Evolutionary conservation across 2,113 vertebrate genomes (phyloP).

Genomic region (Nothobranchius furzeri): DNA sequence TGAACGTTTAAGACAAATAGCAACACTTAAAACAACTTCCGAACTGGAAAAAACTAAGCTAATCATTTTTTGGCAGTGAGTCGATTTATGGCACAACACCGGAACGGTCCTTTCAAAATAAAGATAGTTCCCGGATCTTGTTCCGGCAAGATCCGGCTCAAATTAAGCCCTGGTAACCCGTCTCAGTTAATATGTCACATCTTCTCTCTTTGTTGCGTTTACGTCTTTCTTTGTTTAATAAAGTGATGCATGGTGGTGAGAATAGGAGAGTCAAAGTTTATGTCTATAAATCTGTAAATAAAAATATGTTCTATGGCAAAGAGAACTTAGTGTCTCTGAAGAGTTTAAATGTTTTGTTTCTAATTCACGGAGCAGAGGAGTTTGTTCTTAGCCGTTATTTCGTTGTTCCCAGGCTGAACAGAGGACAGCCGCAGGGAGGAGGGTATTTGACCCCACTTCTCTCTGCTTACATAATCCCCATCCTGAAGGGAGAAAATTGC

Average conservation of each 20-base stretch:
- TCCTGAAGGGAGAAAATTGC: constrained; percentile 47
- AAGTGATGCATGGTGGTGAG: constrained; percentile 14
- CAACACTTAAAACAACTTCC: too few species aligned
- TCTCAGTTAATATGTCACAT: constrained; percentile 21
- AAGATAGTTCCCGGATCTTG: too few species aligned
- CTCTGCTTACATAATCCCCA: constrained; percentile 60
- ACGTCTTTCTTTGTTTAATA: constrained; percentile 5
- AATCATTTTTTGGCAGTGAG: too few species aligned
- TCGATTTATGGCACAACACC: too few species aligned
- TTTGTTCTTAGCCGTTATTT: constrained; percentile 34
- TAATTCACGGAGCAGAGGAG: constrained; percentile 12
- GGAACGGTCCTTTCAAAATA: too few species aligned
- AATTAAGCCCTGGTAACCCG: constrained; percentile 18
- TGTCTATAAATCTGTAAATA: not conserved
- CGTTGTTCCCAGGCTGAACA: constrained; percentile 52
- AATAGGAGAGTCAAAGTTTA: constrained; percentile 15
- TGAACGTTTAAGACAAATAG: too few species aligned
- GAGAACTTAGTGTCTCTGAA: constrained; percentile 8
- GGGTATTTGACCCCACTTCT: constrained; percentile 42
- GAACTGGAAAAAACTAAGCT: too few species aligned
- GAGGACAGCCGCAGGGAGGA: constrained; percentile 13
- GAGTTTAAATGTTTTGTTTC: constrained; percentile 8
- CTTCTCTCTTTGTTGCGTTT: not conserved
- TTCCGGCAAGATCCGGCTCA: too few species aligned
- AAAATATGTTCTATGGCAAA: not conserved